Base-by-base conservation (phyloP, 2,797 vertebrate genomes). In the Coregonus suidteri region DNA sequence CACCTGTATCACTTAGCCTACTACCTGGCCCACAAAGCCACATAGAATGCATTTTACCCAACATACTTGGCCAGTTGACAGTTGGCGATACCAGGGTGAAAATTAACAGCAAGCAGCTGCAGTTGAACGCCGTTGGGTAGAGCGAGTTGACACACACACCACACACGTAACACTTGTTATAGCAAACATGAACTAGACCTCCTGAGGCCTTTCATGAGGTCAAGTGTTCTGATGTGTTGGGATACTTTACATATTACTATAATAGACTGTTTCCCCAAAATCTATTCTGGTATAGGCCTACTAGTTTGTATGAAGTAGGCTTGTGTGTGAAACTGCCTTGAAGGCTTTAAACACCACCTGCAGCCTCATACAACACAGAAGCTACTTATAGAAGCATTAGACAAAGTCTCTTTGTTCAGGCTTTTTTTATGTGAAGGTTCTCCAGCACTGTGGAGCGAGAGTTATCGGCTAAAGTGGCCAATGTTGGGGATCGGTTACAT, bases 71-170 rank as follows among this genome's bases (percentile, higher is more conserved):
- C 68, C 41, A 20, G 62, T 18, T 35, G 9, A 18, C 41, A 20
- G 62, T 18, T 68, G 9, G 66, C 31, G 30, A 68, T 35, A 68
- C 11, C 11, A 31, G 31, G 31, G 66, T 53, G 51, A 72, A 72
- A 25, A 72, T 72, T 11, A 72, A 20, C 25, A 37, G 37, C 37
- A 47, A 18, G 6, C 68, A 70, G 68, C 68, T 70, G 37, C 56
- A 59, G 56, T 59, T 59, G 3, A 59, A 20, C 16, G 18, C 56
- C 18, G n/a, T 59, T n/a, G 16, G 18, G 54, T 16, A n/a, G 18
- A 59, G 16, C 1, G 11, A 20, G 56, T 59, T 59, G 18, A 59
- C 18, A 18, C 56, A 59, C 18, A 59, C 54, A 16, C 18, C 53
- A 54, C 18, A 59, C 56, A 59, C 18, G 7, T n/a, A 20, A 47